Evolutionary conservation across 2,113 vertebrate genomes (phyloP).

Genomic region (Cheirogaleus medius): DNA sequence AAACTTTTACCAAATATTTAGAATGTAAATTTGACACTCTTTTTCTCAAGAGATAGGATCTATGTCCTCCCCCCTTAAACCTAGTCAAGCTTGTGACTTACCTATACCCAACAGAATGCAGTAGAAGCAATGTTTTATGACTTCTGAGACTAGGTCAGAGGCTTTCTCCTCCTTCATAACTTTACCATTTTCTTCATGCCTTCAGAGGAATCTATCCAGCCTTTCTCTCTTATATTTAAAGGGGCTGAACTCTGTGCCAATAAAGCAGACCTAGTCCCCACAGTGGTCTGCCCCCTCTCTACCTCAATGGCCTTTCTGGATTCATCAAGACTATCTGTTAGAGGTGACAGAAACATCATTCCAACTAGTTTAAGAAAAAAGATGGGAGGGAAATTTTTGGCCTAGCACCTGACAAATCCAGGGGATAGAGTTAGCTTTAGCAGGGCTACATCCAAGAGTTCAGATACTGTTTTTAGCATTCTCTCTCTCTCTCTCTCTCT

Average conservation of each 20-base stretch:
- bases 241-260: not conserved
- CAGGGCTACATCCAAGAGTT: not conserved
- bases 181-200: not conserved
- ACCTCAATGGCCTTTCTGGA: not conserved
- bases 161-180: not conserved
- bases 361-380: conserved; percentile 20
- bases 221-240: not conserved
- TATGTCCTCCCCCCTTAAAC: too few species aligned
- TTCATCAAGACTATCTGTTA: not conserved
- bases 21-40: not conserved
- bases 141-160: too few species aligned
- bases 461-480: not conserved
- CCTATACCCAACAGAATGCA: too few species aligned
- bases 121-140: too few species aligned
- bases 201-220: not conserved
- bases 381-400: not conserved
- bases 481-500: not conserved
- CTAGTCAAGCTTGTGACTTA: too few species aligned
- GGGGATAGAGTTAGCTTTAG: not conserved
- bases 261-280: not conserved
- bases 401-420: not conserved
- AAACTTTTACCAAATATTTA: not conserved
- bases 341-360: not conserved
- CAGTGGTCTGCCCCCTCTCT: not conserved
- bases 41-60: too few species aligned